A percentile compares a stretch with the other conserved stretches of the same genome.
These are phyloP conservation scores for Odontophorus gujanensis DNA, from an alignment of 2,113 vertebrate genomes.

Conservation along the genomic window DNA sequence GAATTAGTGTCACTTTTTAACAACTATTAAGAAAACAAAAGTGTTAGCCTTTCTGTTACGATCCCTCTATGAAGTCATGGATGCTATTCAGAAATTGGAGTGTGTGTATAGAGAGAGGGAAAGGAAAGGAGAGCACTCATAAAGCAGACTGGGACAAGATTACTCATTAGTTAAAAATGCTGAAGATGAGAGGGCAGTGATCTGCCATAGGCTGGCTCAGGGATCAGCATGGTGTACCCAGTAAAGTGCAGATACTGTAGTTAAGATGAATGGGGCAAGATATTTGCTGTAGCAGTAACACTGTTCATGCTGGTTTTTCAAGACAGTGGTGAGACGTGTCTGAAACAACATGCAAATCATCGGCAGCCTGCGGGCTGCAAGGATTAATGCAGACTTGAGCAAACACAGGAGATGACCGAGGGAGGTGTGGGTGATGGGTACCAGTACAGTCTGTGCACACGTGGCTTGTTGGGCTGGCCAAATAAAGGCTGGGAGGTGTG, in stretches of 20 bases:
- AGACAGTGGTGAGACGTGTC: background rate
- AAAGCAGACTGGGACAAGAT: background rate
- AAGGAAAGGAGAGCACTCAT: constrained; percentile 22
- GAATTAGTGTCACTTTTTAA: background rate
- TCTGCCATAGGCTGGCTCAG: background rate
- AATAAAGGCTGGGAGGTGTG: background rate
- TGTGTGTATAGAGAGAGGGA: background rate
- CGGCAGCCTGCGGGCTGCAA: background rate
- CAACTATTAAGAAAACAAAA: rapidly evolving
- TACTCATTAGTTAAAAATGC: constrained; percentile 9
- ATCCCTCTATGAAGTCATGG: background rate
- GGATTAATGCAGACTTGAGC: background rate
- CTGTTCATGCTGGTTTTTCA: background rate
- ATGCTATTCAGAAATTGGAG: background rate
- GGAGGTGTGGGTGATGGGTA: background rate
- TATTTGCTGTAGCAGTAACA: background rate
- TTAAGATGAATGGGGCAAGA: background rate
- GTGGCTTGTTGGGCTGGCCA: background rate
- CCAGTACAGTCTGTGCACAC: background rate
- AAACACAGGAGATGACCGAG: background rate
- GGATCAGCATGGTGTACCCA: background rate
- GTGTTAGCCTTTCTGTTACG: background rate
- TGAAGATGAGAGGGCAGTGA: background rate
- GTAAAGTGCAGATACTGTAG: background rate
- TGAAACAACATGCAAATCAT: background rate